Evolutionary conservation across 1,140 invertebrate genomes (phyloP), one percentile per base, ranked within the genome.

Genomic region (Helicorthomorpha holstii): DNA sequence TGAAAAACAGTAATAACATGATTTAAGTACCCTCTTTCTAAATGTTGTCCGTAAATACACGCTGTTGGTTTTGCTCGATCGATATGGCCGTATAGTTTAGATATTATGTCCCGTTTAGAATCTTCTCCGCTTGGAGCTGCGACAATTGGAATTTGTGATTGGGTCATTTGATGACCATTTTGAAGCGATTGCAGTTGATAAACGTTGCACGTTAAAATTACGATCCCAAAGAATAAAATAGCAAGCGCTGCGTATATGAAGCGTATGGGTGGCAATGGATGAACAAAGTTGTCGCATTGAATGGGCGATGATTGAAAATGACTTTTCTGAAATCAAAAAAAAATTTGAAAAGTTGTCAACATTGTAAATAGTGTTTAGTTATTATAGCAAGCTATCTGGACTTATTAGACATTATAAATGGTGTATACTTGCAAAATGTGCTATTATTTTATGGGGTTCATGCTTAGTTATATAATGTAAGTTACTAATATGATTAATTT

Each of bases 1-100:
- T 81, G 68, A 50, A 93, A 69, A 12, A 88, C 77, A 3, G 74
- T 70, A 57, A 80, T 77, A 0, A 92, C 82, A 65, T 92, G 86
- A 56, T 78, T 80, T 25, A 92, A 69, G 59, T 86, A 75, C 1
- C 81, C 75, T 27, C 71, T 2, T 44, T 27, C 3, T 10, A 41
- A 24, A 4, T 59, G 3, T 50, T 58, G 43, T 54, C 51, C 22
- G 53, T 25, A 56, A 48, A 45, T n/a, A 12, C 27, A 34, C 26
- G 19, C 55, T 26, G 24, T n/a, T 41, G 48, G 12, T 24, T 48
- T 16, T 19, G 24, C 26, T 49, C 34, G 2, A 23, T 27, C 34
- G 16, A 21, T 49, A 26, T 27, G 49, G 23, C 10, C 3, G 25
- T 27, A 2, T 26, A 53, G 24, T 21, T 12, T 12, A 19, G 42